phyloP scores from a whole-genome alignment of 2,797 vertebrate genomes.

The Sebastiscus tertius region DNA sequence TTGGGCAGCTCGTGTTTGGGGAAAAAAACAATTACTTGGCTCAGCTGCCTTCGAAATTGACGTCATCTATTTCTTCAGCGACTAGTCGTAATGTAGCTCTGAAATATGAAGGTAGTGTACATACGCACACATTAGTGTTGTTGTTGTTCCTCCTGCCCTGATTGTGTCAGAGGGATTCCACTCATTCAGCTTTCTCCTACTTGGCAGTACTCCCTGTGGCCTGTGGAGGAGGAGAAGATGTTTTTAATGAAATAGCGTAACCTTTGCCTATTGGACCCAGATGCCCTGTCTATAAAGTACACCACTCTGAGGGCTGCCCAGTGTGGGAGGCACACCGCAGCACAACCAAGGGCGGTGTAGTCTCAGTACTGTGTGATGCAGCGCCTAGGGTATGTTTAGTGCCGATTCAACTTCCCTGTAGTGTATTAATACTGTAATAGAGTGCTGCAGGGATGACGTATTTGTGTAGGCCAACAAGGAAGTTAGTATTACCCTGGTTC shows the following conservation, averaged over 20 bases:
- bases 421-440: background rate
- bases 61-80: background rate
- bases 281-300: conserved; percentile 58
- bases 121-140: conserved; percentile 20
- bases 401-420: background rate
- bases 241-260: conserved; percentile 74
- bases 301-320: conserved; percentile 39
- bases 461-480: background rate
- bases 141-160: conserved; percentile 39
- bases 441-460: background rate
- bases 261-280: conserved; percentile 62
- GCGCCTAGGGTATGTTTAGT: conserved; percentile 1
- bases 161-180: conserved; percentile 51
- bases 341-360: background rate
- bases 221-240: conserved; percentile 55
- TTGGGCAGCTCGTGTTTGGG: background rate
- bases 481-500: background rate
- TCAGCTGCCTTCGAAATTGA: background rate
- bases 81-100: background rate
- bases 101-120: conserved; percentile 42
- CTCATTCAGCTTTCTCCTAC: conserved; percentile 35
- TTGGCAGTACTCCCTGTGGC: conserved; percentile 57
- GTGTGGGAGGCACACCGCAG: conserved; percentile 47
- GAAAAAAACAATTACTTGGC: background rate
- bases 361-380: background rate